These are phyloP conservation scores for Enoplosus armatus DNA, from an alignment of 2,797 vertebrate genomes.

Conservation along the genomic window DNA sequence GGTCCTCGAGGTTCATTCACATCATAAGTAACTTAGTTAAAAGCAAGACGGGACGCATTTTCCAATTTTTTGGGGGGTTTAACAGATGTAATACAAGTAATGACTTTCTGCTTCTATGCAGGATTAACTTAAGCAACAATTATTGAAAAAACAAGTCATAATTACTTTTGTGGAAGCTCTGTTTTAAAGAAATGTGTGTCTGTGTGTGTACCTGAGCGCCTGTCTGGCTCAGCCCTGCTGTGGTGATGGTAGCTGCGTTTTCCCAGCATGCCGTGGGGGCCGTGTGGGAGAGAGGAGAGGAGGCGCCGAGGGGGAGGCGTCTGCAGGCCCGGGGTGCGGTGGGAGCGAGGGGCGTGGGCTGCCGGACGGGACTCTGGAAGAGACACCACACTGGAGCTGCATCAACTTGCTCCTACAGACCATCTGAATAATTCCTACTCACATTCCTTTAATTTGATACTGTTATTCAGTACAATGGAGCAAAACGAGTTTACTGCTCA, in stretches of 20 bases:
- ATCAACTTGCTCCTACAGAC: constrained; percentile 53
- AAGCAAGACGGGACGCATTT: constrained; percentile 48
- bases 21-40: constrained; percentile 45
- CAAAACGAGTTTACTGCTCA: not conserved
- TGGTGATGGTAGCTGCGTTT: constrained; percentile 97
- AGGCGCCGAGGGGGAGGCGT: constrained; percentile 91
- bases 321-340: constrained; percentile 92
- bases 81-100: constrained; percentile 37
- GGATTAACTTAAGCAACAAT: constrained; percentile 37
- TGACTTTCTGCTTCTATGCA: constrained; percentile 44
- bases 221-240: constrained; percentile 91
- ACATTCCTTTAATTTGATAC: not conserved
- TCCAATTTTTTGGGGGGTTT: constrained; percentile 30
- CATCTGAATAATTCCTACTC: constrained; percentile 13
- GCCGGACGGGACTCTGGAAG: constrained; percentile 93
- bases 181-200: not conserved
- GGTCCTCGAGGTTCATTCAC: constrained; percentile 53
- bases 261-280: constrained; percentile 94
- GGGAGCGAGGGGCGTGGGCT: constrained; percentile 88
- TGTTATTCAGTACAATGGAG: not conserved
- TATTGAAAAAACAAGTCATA: constrained; percentile 8
- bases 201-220: constrained; percentile 71
- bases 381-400: constrained; percentile 67
- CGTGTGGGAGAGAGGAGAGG: constrained; percentile 90
- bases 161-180: constrained; percentile 9